Evolutionary conservation across 2,113 vertebrate genomes (phyloP), one percentile per base, ranked within the genome.

Genomic region (Anguilla japonica): DNA sequence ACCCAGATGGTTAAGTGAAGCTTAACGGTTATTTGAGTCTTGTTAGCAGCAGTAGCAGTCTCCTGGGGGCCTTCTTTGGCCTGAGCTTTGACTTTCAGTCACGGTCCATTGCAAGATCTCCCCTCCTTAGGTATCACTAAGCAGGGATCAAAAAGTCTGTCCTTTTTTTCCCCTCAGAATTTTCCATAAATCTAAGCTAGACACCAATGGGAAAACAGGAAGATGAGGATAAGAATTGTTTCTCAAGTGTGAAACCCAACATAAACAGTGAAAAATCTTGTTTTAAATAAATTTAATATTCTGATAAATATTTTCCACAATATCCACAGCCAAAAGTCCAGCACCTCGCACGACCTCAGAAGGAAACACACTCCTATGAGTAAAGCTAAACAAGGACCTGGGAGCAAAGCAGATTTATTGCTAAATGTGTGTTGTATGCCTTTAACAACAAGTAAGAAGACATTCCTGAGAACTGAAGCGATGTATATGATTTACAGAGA

Each of bases 391-490:
- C 82, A 80, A 18, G 18, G 57, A 57, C 63, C 79, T 75, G 22
- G 63, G 20, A 67, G 56, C 90, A 87, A 41, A 87, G 85, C 50
- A 40, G 83, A 91, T 92, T 92, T 93, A 94, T 79, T 88, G 87
- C 60, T 89, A 87, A 90, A 67, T 89, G 87, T 91, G 79, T 80
- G 88, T 63, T 57, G 46, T 91, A 89, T 92, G 92, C 53, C 81
- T 87, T 87, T 89, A 92, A 93, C 89, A 90, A 88, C 88, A 67
- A 87, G 83, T 91, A 89, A 88, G 89, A 89, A 94, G 90, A 93
- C 89, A 92, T 91, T 91, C 88, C 87, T 91, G 80, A 91, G 90
- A 89, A 89, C 85, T 86, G 91, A 86, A 91, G 87, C 91, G 84
- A 88, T 53, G 80, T 88, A 79, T 91, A 87, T 89, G 84, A 89